phyloP scores from a whole-genome alignment of 2,113 vertebrate species.

The Rhea americana region DNA sequence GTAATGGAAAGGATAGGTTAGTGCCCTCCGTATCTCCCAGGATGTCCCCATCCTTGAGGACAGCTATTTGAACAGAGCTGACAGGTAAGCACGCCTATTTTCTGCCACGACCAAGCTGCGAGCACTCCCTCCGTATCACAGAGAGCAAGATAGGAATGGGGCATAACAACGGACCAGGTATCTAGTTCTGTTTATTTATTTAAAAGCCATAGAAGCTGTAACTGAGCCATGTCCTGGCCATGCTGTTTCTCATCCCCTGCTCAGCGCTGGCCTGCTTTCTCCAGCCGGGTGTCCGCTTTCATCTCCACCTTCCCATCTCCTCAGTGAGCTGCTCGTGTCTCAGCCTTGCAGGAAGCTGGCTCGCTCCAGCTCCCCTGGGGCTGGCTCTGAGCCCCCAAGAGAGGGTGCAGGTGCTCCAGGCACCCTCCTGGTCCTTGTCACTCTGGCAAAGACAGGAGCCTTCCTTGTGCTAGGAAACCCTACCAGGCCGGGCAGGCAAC shows the following conservation, averaged over 20 bases:
- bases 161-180: neutral
- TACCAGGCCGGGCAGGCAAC: neutral
- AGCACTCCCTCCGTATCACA: neutral
- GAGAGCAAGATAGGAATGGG: neutral
- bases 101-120: neutral
- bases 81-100: neutral
- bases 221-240: neutral
- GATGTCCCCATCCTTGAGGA: neutral
- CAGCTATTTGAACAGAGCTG: neutral
- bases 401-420: neutral
- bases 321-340: neutral
- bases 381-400: neutral
- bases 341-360: neutral
- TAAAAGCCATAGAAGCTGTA: constrained; percentile 55
- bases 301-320: neutral
- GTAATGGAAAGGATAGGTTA: neutral
- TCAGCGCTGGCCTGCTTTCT: neutral
- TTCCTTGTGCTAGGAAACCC: neutral
- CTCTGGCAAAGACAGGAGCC: neutral
- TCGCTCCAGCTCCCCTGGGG: neutral
- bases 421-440: too few species aligned
- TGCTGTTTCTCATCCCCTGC: neutral
- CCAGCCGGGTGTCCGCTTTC: constrained; percentile 23
- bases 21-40: neutral
- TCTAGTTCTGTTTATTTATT: constrained; percentile 71